Evolutionary conservation across 1,140 invertebrate genomes (phyloP), one percentile per base, ranked within the genome.

Genomic region (Camponotus vicinus): DNA sequence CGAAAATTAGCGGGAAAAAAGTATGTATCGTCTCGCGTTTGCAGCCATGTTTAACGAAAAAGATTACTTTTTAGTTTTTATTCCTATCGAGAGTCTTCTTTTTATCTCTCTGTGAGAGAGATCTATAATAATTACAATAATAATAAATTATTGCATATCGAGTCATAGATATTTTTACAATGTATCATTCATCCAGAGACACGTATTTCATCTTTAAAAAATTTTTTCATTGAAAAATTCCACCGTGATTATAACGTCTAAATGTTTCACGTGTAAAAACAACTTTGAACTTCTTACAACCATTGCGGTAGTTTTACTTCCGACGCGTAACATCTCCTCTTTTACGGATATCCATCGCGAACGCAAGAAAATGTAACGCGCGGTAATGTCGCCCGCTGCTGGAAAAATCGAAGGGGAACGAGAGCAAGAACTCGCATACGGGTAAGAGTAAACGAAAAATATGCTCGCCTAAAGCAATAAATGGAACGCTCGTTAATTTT

Each of bases 401-500:
- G n/a, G 18, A n/a, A 77, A 61, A 82, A 55, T 52, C 1, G 15
- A 32, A 40, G 42, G 37, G n/a, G 21, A 80, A 55, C 66, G 27
- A 55, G 40, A 80, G 15, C 63, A 52, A 40, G 34, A 67, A 27
- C 3, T 78, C 5, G 9, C n/a, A 27, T 7, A 27, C n/a, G n/a
- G 18, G 40, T 27, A 18, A 82, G n/a, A 37, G n/a, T 3, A 40
- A 3, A 45, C 3, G 71, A 66, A 85, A 85, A 55, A 40, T 55
- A 45, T 34, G 45, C 4, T 42, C 34, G 7, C 45, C 18, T 55
- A 37, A 52, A 77, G 1, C 34, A 37, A 32, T 55, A 77, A 64
- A 85, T 67, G 73, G 42, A 37, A 55, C 32, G 82, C 73, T 85
- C 67, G 79, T 71, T 82, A 73, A 73, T 82, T 82, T 71, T 83